Base-by-base conservation (phyloP, 2,113 vertebrate genomes). In the Pithys albifrons region DNA sequence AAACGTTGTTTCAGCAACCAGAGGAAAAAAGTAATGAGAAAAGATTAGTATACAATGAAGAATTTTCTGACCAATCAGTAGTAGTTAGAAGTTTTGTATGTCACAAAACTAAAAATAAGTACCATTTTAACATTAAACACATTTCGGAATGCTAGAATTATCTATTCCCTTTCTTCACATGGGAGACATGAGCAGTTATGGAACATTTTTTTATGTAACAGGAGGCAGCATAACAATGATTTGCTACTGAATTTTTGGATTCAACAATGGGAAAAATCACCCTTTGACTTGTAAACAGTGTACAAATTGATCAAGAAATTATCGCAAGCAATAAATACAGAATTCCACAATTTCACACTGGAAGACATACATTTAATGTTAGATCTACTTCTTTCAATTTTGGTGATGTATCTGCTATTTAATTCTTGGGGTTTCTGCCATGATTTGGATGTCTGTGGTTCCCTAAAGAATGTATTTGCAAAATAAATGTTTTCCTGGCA, bases 1-100 rank as follows among this genome's bases (percentile, higher is more conserved):
- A 66, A 78, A 17, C 4, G 13, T 14, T 23, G 7, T 39, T 59
- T 41, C 15, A 61, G 14, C 23, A 74, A 19, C 1, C 39, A 83
- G 52, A 62, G 12, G 8, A 1, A 43, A 35, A 77, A 43, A 6
- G 2, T 27, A 12, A 5, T 2, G 2, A 46, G 25, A 23, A 29
- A 46, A 67, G 17, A 55, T 69, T 28, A 37, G 9, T 9, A 37
- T 0, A 1, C 3, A 23, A 1, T 18, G 7, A 28, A 79, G 54
- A 64, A 39, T 39, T 59, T 61, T 59, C 29, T 57, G 23, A 48
- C 5, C 46, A 67, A 12, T 20, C 33, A 20, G 2, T 22, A 13
- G 7, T 39, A 67, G 25, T 17, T 71, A 59, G 14, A 76, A 69
- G 6, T 48, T 64, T 54, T 39, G 8, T 27, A 12, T 46, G 18